Base-by-base conservation (phyloP, 2,888 invertebrate species). In the Drosophila antonietae region DNA sequence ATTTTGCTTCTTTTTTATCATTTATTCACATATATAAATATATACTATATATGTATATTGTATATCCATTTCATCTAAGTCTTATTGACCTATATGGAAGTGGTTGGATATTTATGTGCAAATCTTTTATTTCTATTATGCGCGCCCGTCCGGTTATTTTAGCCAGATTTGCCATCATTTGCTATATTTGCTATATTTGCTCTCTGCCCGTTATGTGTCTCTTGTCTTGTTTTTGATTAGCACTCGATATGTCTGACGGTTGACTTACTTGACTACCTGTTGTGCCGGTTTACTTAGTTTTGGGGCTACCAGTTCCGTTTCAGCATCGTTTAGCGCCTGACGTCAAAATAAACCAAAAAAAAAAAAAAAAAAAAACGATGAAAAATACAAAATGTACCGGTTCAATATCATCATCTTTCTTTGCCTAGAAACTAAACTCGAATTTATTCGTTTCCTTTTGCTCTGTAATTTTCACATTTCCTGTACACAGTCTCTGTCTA, bases 241-340 rank as follows among this genome's bases (percentile, higher is more conserved):
- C 67, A 61, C 73, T 75, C 72, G 18, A 60, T 72, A 67, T 55
- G 31, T 56, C 28, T 7, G 41, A 41, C n/a, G 60, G 23, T 47
- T 33, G 55, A 41, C 58, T 68, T 53, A 62, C 57, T 53, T 55
- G 61, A 53, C 81, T 86, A 84, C 84, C 89, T 83, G 84, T 84
- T 85, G 84, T 87, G 84, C 84, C 87, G 89, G 84, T 85, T 85
- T 85, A 85, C 84, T 85, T 85, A 47, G 58, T 81, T 78, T 69
- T 80, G 76, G 77, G 57, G 65, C 76, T 73, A 78, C 66, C 77
- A 84, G 88, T 83, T 83, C 83, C 83, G 88, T 84, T 84, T 70
- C 67, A 66, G 63, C 63, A 33, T 43, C 51, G 59, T 51, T 56
- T 44, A 35, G 39, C 43, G 52, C 52, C 62, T 86, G 87, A 83